Percentiles rank a stretch among this genome's conserved stretches.
These are phyloP conservation scores for Mastacembelus armatus DNA, from an alignment of 2,797 vertebrate species.

Conservation along the genomic window DNA sequence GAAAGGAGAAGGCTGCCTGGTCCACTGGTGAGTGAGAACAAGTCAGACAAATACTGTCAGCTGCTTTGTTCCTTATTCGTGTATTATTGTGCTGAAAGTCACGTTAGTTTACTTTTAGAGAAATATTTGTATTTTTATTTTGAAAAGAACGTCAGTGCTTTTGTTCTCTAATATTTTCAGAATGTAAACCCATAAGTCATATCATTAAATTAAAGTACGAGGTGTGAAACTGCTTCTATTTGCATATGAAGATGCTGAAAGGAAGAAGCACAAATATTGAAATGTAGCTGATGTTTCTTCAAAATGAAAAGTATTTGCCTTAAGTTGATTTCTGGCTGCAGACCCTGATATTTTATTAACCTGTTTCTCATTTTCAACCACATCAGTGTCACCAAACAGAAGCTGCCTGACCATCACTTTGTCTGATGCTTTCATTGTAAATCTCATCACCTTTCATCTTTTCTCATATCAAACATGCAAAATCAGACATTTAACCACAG, in stretches of 20 bases:
- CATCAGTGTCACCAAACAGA: slow-evolving; percentile 42
- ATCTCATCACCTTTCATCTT: slow-evolving; percentile 61
- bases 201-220: not conserved
- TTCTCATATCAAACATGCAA: slow-evolving; percentile 57
- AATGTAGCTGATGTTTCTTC: not conserved
- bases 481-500: slow-evolving; percentile 55
- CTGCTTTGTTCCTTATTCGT: too few relatives aligned
- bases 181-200: not conserved
- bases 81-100: too few relatives aligned
- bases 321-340: not conserved
- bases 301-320: slow-evolving; percentile 1
- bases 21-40: slow-evolving; percentile 88
- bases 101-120: too few relatives aligned
- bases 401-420: not conserved
- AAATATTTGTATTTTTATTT: too few relatives aligned
- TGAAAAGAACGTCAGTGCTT: too few relatives aligned
- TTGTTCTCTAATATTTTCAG: too few relatives aligned
- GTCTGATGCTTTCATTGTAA: slow-evolving; percentile 45
- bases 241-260: slow-evolving; percentile 22
- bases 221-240: slow-evolving; percentile 9
- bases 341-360: slow-evolving; percentile 23
- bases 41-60: not conserved
- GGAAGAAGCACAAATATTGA: slow-evolving; percentile 6
- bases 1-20: slow-evolving; percentile 90
- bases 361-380: slow-evolving; percentile 66